Conservation (phyloP, 2,113 vertebrate genomes). For the Chaetops frenatus region DNA sequence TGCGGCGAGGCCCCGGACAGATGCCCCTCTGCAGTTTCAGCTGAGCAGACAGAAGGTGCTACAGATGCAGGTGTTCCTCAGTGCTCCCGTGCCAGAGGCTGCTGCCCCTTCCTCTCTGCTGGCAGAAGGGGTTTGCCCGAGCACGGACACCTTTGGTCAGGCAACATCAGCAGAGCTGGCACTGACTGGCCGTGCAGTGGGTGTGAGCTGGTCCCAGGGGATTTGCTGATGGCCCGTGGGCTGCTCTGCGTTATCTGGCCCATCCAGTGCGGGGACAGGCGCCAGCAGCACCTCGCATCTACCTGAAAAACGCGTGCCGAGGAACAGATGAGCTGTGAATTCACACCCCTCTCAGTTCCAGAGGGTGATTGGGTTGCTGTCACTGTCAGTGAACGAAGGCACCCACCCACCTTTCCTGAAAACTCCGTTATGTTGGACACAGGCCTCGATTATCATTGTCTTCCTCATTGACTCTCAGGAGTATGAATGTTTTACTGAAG, state of each 20-base stretch:
- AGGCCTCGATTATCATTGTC: background rate
- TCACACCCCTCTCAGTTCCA: background rate
- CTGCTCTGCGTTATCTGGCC: background rate
- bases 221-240: too few species aligned
- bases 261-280: background rate
- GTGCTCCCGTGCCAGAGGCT: background rate
- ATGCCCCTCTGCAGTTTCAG: background rate
- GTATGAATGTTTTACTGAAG: background rate
- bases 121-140: background rate
- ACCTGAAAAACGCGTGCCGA: background rate
- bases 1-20: background rate
- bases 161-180: background rate
- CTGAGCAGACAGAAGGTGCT: background rate
- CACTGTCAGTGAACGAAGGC: rapidly evolving
- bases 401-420: background rate
- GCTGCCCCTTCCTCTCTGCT: background rate
- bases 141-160: rapidly evolving
- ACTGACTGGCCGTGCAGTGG: rapidly evolving
- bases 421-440: background rate
- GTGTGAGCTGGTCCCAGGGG: background rate
- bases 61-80: background rate
- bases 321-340: background rate
- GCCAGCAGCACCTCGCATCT: background rate
- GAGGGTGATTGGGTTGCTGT: background rate
- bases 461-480: background rate